These are phyloP conservation scores for Hydrophis major DNA, from an alignment of 2,797 vertebrate genomes.

Conservation along the genomic window DNA sequence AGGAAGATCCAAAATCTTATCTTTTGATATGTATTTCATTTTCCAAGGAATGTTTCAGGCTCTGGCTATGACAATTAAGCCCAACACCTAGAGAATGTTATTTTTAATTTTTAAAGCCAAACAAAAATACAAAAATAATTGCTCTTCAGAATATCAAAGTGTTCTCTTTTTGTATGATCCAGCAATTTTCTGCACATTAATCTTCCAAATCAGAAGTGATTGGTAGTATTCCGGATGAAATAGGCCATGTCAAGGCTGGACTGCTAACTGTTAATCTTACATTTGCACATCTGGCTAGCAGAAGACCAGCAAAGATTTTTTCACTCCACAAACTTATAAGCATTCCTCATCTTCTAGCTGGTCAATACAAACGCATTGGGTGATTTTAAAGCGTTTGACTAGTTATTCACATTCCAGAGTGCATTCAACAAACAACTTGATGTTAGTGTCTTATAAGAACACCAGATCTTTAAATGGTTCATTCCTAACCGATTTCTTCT, in stretches of 20 bases:
- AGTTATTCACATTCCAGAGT: background rate
- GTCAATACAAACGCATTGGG: background rate
- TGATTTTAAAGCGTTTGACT: background rate
- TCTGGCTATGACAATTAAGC: background rate
- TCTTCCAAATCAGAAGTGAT: background rate
- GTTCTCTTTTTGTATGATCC: background rate
- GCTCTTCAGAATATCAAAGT: background rate
- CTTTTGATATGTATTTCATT: background rate
- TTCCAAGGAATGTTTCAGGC: background rate
- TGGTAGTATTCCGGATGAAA: background rate
- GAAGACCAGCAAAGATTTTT: background rate
- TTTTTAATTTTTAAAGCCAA: background rate
- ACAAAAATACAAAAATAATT: background rate
- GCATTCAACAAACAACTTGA: background rate
- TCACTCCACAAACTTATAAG: background rate
- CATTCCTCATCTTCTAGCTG: background rate
- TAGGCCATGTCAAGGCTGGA: background rate
- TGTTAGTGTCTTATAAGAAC: background rate
- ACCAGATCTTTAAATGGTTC: background rate
- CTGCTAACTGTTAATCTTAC: background rate
- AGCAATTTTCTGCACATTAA: background rate
- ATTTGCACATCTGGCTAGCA: background rate
- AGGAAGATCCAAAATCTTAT: background rate
- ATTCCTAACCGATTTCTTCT: background rate
- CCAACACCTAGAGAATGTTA: background rate